Evolutionary conservation across 2,888 invertebrate species (phyloP).

Genomic region (Andrena hattorfiana): DNA sequence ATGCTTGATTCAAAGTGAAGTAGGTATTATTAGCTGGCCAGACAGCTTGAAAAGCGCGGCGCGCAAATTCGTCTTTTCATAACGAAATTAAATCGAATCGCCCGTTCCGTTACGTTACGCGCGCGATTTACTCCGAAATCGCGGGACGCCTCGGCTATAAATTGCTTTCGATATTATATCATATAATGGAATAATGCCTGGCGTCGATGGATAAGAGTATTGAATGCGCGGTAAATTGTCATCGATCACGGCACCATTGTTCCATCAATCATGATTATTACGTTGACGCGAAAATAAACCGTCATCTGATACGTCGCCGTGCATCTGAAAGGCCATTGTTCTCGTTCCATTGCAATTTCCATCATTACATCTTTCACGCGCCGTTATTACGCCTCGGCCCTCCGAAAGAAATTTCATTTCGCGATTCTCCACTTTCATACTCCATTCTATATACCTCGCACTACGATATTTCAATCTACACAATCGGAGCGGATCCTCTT

Average conservation of each 20-base stretch:
- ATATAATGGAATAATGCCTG: slow-evolving; percentile 47
- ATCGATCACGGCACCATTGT: slow-evolving; percentile 46
- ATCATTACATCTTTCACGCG: slow-evolving; percentile 6
- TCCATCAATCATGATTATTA: slow-evolving; percentile 51
- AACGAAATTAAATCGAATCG: slow-evolving; percentile 16
- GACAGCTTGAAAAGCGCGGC: background rate
- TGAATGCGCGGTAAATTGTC: slow-evolving; percentile 41
- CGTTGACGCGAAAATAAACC: slow-evolving; percentile 28
- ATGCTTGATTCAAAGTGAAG: background rate
- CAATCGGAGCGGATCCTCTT: background rate
- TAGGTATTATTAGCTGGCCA: background rate
- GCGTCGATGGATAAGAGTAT: slow-evolving; percentile 9
- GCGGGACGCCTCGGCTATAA: background rate
- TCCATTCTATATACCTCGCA: background rate
- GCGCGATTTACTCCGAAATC: background rate
- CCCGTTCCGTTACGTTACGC: background rate
- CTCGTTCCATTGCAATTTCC: slow-evolving; percentile 29
- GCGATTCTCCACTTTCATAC: background rate
- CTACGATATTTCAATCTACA: background rate
- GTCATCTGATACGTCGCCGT: slow-evolving; percentile 24
- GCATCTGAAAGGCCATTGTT: slow-evolving; percentile 30
- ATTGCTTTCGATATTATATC: slow-evolving; percentile 31
- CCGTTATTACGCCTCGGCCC: background rate
- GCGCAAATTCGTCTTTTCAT: background rate
- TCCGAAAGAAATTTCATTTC: slow-evolving; percentile 23